Percentiles rank a stretch among this genome's conserved stretches.
Evolutionary conservation across 2,113 vertebrate species (phyloP).

Genomic region (Leptobrachium leishanense): DNA sequence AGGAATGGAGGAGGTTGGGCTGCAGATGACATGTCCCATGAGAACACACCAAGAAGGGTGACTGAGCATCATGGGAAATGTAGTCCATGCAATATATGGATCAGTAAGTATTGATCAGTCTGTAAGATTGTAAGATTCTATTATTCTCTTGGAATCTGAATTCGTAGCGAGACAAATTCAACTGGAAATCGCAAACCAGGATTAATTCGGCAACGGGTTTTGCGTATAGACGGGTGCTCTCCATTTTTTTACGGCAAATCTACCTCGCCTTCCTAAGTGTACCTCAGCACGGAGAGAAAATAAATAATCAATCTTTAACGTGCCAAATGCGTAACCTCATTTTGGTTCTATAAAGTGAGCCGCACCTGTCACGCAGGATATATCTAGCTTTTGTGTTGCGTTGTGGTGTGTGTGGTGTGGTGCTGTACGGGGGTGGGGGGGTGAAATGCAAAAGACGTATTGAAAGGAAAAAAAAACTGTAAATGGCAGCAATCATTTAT

Average conservation of each 20-base stretch:
- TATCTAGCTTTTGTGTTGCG: neutral
- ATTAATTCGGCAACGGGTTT: neutral
- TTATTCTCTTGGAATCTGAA: too few species aligned
- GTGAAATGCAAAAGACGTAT: slow-evolving; percentile 6
- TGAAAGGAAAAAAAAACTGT: neutral
- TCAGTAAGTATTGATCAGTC: too few species aligned
- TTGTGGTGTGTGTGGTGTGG: neutral
- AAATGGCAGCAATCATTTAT: slow-evolving; percentile 59
- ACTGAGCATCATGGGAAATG: too few species aligned
- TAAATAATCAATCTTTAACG: too few species aligned
- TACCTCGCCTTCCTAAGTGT: neutral
- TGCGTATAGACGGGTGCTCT: neutral
- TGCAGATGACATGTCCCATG: too few species aligned
- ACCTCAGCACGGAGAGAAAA: neutral
- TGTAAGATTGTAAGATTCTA: too few species aligned
- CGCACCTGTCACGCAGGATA: neutral
- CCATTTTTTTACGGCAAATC: neutral
- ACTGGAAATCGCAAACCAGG: too few species aligned
- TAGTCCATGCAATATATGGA: too few species aligned
- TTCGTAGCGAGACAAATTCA: too few species aligned
- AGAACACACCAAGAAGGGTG: too few species aligned
- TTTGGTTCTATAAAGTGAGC: neutral
- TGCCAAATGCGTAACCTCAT: neutral
- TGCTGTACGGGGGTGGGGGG: too few species aligned
- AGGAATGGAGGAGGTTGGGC: too few species aligned